A percentile compares a stretch with the other conserved stretches of the same genome.
Conservation (phyloP, 2,797 vertebrate genomes). For the Sphaeramia orbicularis region DNA sequence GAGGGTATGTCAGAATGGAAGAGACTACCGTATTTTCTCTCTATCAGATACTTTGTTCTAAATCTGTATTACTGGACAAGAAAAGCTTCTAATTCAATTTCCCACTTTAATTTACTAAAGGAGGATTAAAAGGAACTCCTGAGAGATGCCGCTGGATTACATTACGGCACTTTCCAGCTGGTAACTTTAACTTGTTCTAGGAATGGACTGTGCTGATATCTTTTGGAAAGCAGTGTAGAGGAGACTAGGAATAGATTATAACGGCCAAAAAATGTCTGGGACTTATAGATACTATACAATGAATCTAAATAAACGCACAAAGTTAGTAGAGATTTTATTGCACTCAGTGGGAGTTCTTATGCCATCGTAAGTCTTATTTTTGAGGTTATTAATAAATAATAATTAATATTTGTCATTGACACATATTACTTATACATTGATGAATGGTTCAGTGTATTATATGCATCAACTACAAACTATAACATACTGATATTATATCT, state of each 20-base stretch:
- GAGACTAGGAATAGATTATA: not conserved
- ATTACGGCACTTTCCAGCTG: constrained; percentile 53
- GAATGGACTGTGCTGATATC: constrained; percentile 33
- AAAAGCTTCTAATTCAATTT: constrained; percentile 82
- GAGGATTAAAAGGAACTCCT: constrained; percentile 74
- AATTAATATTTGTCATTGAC: no score
- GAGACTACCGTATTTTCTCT: constrained; percentile 69
- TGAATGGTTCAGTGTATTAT: no score
- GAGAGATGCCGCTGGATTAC: constrained; percentile 75
- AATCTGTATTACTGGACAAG: constrained; percentile 77
- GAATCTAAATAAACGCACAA: not conserved
- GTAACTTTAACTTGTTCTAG: constrained; percentile 38
- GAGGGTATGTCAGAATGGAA: constrained; percentile 73
- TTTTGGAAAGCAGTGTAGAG: constrained; percentile 6
- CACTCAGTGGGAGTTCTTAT: no score
- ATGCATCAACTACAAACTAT: no score
- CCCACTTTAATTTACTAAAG: constrained; percentile 76
- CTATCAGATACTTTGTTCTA: constrained; percentile 79
- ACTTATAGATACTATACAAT: not conserved
- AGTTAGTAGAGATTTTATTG: not conserved
- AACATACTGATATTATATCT: no score
- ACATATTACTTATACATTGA: no score
- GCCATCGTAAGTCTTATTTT: no score
- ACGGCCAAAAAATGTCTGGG: not conserved
- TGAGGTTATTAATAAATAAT: no score